A percentile compares a stretch with the other conserved stretches of the same genome.
Conservation (phyloP, 2,888 invertebrate species). For the Minunthozetes semirufus region DNA sequence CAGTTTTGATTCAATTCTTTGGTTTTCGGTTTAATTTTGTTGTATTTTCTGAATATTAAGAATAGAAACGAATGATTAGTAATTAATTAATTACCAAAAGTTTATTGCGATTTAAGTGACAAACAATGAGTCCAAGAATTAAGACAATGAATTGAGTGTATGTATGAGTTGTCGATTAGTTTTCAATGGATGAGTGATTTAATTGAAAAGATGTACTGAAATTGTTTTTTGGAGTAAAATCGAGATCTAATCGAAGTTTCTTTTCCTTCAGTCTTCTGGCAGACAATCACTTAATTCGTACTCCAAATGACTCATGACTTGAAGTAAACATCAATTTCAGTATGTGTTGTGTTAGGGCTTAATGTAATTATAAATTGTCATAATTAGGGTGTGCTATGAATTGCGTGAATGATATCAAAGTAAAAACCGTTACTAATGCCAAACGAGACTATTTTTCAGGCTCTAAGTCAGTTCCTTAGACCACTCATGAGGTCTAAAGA, state of each 20-base stretch:
- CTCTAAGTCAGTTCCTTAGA: not conserved
- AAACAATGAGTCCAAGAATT: not conserved
- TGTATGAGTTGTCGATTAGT: not conserved
- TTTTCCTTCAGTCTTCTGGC: slow-evolving; percentile 3
- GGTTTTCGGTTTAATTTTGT: not conserved
- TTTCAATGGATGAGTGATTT: not conserved
- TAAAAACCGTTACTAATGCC: slow-evolving; percentile 23
- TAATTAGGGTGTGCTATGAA: not conserved
- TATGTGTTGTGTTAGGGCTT: slow-evolving; percentile 20
- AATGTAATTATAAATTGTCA: not conserved
- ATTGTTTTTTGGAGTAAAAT: not conserved
- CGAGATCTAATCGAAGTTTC: slow-evolving; percentile 10
- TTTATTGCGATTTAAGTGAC: not conserved
- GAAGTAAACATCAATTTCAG: slow-evolving; percentile 10
- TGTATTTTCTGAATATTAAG: not conserved
- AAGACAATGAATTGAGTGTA: not conserved
- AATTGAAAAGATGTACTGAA: not conserved
- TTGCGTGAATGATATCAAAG: slow-evolving; percentile 15
- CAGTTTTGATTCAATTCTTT: not conserved
- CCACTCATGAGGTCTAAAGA: slow-evolving; percentile 18
- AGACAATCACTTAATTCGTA: not conserved
- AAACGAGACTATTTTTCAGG: slow-evolving; percentile 15
- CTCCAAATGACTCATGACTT: slow-evolving; percentile 11
- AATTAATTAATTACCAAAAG: not conserved
- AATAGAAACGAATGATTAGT: not conserved